Percentiles rank a stretch among this genome's conserved stretches.
Evolutionary conservation across 2,797 vertebrate genomes (phyloP).

Genomic region (Smutsia gigantea): DNA sequence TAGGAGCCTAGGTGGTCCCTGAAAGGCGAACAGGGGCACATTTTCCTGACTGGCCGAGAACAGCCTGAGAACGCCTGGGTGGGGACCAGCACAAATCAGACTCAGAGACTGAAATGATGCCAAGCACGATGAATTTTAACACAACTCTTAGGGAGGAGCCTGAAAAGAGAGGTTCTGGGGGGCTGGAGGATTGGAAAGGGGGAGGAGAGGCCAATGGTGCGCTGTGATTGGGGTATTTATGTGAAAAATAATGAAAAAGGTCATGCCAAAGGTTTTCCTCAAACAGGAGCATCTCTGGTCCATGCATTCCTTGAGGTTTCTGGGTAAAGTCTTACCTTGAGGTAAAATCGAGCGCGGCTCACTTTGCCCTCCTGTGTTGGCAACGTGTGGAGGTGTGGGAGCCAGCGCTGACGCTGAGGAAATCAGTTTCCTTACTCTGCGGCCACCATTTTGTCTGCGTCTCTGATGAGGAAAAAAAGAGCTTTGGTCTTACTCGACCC

Average conservation of each 20-base stretch:
- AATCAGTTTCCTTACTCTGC: slow-evolving; percentile 19
- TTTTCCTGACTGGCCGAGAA: neutral
- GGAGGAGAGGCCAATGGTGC: neutral
- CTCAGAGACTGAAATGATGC: neutral
- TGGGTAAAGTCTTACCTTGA: neutral
- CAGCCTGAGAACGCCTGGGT: neutral
- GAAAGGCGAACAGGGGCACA: neutral
- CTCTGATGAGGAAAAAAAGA: neutral
- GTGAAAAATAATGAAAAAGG: neutral
- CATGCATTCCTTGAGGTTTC: neutral
- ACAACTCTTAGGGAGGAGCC: neutral
- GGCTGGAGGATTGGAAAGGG: neutral
- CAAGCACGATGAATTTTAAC: neutral
- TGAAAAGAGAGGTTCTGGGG: neutral
- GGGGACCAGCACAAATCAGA: neutral
- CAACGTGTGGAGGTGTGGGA: neutral
- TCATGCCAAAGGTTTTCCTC: neutral
- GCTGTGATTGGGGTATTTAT: neutral
- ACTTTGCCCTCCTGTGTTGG: neutral
- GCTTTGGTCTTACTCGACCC: slow-evolving; percentile 39
- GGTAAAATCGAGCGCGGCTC: neutral
- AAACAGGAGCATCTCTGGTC: neutral
- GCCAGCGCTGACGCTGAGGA: neutral
- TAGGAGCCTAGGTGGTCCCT: neutral
- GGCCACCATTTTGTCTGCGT: neutral